Percentiles rank a stretch among this genome's conserved stretches.
These are phyloP conservation scores for Nothobranchius kuhntae DNA, from an alignment of 2,113 vertebrate species.

Conservation along the genomic window DNA sequence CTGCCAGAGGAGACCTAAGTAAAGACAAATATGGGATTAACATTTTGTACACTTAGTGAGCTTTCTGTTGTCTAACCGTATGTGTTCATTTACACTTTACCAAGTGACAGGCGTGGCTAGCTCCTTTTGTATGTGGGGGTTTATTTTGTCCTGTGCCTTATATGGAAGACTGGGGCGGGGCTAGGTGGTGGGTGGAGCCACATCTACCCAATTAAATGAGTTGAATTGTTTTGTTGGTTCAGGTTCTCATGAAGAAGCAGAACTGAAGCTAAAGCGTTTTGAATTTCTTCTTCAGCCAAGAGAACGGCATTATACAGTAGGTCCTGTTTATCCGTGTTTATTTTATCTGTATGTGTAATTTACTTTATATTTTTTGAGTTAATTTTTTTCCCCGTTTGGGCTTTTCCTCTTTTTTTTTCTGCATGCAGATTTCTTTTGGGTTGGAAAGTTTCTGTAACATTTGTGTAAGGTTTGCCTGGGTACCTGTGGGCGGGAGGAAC, in stretches of 20 bases:
- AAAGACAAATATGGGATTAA: conserved; percentile 81
- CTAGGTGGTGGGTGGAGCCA: conserved; percentile 78
- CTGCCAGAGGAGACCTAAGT: conserved; percentile 79
- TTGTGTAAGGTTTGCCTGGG: conserved; percentile 75
- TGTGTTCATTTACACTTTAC: conserved; percentile 79
- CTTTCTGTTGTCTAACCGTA: conserved; percentile 86
- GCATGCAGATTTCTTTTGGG: conserved; percentile 80
- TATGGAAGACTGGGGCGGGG: conserved; percentile 85
- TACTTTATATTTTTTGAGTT: conserved; percentile 25
- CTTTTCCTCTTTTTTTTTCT: conserved; percentile 52
- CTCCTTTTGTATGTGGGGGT: conserved; percentile 86
- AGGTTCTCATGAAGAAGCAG: conserved; percentile 29
- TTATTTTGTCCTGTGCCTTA: conserved; percentile 99
- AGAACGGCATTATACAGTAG: conserved; percentile 73
- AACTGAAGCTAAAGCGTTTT: conserved; percentile 73
- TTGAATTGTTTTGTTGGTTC: conserved; percentile 67
- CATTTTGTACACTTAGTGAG: conserved; percentile 90
- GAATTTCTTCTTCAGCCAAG: conserved; percentile 79
- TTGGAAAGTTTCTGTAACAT: conserved; percentile 75
- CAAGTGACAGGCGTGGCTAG: conserved; percentile 81
- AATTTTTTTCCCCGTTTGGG: conserved; percentile 27
- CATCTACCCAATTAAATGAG: conserved; percentile 72
- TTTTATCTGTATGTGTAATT: conserved; percentile 71
- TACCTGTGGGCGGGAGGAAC: conserved; percentile 74
- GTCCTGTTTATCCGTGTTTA: conserved; percentile 71